Evolutionary conservation across 1,140 invertebrate species (phyloP).

Genomic region (Doryteuthis pealeii): DNA sequence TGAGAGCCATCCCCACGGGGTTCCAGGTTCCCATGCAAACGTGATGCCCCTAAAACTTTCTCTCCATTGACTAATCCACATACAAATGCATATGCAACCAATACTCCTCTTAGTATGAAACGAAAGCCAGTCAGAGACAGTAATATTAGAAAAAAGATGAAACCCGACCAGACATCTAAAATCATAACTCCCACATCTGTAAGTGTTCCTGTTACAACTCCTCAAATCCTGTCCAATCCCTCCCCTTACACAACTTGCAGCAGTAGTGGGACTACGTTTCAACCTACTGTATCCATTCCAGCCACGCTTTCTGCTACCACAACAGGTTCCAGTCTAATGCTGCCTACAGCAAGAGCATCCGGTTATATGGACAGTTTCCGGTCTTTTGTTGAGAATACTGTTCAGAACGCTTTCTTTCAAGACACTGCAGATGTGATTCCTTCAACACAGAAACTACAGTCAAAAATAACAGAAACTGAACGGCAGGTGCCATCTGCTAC

Average conservation of each 20-base stretch:
- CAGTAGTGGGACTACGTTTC: constrained; percentile 30
- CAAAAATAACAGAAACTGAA: constrained; percentile 20
- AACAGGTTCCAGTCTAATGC: not conserved
- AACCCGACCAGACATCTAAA: constrained; percentile 54
- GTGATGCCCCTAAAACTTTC: not conserved
- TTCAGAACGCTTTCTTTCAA: constrained; percentile 56
- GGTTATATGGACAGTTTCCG: constrained; percentile 58
- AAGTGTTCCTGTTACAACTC: constrained; percentile 68
- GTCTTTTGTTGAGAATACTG: constrained; percentile 59
- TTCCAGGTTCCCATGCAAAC: constrained; percentile 53
- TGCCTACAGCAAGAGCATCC: constrained; percentile 17
- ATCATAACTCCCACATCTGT: constrained; percentile 55
- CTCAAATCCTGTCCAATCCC: constrained; percentile 63
- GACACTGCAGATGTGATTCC: constrained; percentile 34
- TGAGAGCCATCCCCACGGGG: constrained; percentile 61
- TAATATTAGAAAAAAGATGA: constrained; percentile 37
- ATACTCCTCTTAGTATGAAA: constrained; percentile 22
- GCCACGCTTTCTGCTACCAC: constrained; percentile 9
- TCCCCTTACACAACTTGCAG: constrained; percentile 64
- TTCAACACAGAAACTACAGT: constrained; percentile 15
- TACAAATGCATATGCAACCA: not conserved
- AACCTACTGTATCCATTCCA: constrained; percentile 14
- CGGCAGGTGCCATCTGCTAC: constrained; percentile 11
- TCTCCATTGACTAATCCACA: too few relatives aligned
- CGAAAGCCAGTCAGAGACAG: constrained; percentile 24